Evolutionary conservation across 2,113 vertebrate species (phyloP).

Genomic region (Numenius arquata): DNA sequence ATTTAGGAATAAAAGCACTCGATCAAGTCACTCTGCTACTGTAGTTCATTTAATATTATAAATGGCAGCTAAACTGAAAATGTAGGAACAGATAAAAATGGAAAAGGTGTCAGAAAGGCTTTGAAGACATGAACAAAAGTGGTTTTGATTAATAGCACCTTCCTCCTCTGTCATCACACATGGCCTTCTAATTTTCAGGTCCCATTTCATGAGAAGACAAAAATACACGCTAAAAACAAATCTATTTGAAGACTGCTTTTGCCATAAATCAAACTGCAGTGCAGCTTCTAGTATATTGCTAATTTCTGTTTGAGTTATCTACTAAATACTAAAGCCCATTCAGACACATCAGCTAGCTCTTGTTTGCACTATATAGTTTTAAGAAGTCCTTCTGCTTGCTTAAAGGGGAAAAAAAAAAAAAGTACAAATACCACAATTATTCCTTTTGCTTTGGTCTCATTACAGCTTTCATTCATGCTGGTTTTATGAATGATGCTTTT

Average conservation of each 20-base stretch:
- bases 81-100: not conserved
- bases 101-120: conserved; percentile 8
- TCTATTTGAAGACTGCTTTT: conserved; percentile 24
- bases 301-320: not conserved
- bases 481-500: not conserved
- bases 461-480: not conserved
- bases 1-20: not conserved
- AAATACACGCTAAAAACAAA: not conserved
- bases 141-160: conserved; percentile 57
- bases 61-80: conserved; percentile 28
- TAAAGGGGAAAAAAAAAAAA: not conserved
- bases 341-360: not conserved
- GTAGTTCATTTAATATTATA: not conserved
- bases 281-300: not conserved
- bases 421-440: not conserved
- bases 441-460: not conserved
- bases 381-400: not conserved
- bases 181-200: conserved; percentile 5
- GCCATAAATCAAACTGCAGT: conserved; percentile 8
- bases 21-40: not conserved
- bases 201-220: not conserved
- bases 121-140: conserved; percentile 23
- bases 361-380: not conserved
- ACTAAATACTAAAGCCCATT: not conserved
- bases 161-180: not conserved